Evolutionary conservation across 1,140 invertebrate genomes (phyloP).

Genomic region (Vanessa atalanta): DNA sequence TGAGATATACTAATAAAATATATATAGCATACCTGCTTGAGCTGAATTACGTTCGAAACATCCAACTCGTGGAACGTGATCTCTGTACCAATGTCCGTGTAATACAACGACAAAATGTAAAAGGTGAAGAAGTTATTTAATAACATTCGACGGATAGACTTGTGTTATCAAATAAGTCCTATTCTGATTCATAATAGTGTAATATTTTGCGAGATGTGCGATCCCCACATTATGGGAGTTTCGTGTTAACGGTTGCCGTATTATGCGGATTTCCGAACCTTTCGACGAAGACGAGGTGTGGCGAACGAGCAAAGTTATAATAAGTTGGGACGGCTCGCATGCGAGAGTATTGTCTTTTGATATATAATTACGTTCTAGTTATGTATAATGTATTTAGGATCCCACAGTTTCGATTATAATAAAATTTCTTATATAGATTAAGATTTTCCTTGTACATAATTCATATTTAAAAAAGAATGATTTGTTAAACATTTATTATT

Average conservation of each 20-base stretch:
- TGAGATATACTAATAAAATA: too few relatives aligned
- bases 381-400: background rate
- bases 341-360: slow-evolving; percentile 60
- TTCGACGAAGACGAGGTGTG: slow-evolving; percentile 57
- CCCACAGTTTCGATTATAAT: background rate
- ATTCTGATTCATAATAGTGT: slow-evolving; percentile 36
- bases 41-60: slow-evolving; percentile 1
- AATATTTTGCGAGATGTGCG: slow-evolving; percentile 51
- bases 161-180: slow-evolving; percentile 5
- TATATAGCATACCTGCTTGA: too few relatives aligned
- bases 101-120: slow-evolving; percentile 21
- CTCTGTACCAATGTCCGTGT: slow-evolving; percentile 20
- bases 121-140: slow-evolving; percentile 21
- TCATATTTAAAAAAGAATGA: too few relatives aligned
- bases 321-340: slow-evolving; percentile 63
- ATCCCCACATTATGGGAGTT: slow-evolving; percentile 50
- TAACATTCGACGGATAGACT: slow-evolving; percentile 9
- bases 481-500: background rate
- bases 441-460: background rate
- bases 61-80: slow-evolving; percentile 21
- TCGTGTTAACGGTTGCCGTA: slow-evolving; percentile 58
- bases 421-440: background rate
- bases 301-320: slow-evolving; percentile 73
- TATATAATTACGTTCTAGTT: slow-evolving; percentile 46
- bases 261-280: slow-evolving; percentile 62